These are phyloP conservation scores for Littorina saxatilis DNA, from an alignment of 1,140 invertebrate species.

Conservation along the genomic window DNA sequence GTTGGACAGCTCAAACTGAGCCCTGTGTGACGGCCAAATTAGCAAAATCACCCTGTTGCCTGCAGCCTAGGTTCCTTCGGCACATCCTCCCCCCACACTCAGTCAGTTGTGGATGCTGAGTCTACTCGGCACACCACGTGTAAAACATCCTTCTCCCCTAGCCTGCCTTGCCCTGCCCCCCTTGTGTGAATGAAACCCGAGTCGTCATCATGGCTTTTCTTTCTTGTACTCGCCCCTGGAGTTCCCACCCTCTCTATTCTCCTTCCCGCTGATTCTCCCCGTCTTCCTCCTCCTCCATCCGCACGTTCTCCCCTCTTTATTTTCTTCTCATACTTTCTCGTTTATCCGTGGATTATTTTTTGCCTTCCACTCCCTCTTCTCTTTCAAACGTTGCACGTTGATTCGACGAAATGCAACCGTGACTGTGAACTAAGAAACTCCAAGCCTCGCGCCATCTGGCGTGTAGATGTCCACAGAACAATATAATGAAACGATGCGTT, in stretches of 20 bases:
- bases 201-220: no score
- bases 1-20: not conserved
- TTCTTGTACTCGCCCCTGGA: no score
- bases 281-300: not conserved
- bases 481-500: no score
- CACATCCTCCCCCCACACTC: no score
- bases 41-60: conserved; percentile 27
- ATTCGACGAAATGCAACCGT: no score
- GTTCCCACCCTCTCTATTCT: not conserved
- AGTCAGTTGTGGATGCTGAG: not conserved
- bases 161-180: not conserved
- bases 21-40: conserved; percentile 8
- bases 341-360: no score
- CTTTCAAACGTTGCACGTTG: no score
- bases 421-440: no score
- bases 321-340: no score
- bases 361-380: no score
- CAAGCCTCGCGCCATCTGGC: no score
- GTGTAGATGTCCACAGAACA: no score
- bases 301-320: not conserved
- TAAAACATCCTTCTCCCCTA: not conserved
- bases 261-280: not conserved
- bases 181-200: not conserved
- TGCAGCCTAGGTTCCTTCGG: not conserved
- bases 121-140: conserved; percentile 8